Evolutionary conservation across 2,113 vertebrate genomes (phyloP).

Genomic region (Hiodon tergisus): DNA sequence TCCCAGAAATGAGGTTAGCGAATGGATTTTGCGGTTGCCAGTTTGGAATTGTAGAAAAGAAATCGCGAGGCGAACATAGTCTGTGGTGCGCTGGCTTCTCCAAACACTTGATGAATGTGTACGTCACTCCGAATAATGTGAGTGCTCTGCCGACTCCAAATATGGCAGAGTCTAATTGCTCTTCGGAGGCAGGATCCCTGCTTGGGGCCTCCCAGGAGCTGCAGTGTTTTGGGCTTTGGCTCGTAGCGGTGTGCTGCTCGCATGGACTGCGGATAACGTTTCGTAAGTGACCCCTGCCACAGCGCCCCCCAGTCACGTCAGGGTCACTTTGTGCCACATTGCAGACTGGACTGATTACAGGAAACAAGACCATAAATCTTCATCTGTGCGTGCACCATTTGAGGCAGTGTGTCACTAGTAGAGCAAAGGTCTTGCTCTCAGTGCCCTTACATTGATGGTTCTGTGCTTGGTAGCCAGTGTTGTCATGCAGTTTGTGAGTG

Average conservation of each 20-base stretch:
- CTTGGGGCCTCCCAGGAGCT: slow-evolving; percentile 40
- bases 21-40: slow-evolving; percentile 64
- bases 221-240: slow-evolving; percentile 50
- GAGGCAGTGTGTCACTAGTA: no score
- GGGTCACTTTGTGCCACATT: no score
- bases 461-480: no score
- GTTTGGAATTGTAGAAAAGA: slow-evolving; percentile 65
- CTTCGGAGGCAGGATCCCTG: slow-evolving; percentile 55
- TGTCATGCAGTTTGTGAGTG: not conserved
- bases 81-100: slow-evolving; percentile 58
- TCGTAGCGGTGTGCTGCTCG: slow-evolving; percentile 27
- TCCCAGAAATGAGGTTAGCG: slow-evolving; percentile 75
- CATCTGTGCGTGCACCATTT: no score
- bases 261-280: slow-evolving; percentile 19
- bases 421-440: no score
- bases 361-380: no score
- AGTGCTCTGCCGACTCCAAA: slow-evolving; percentile 56
- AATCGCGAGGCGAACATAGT: slow-evolving; percentile 62
- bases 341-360: no score
- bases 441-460: no score
- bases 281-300: slow-evolving; percentile 15
- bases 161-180: slow-evolving; percentile 66
- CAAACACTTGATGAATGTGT: slow-evolving; percentile 64
- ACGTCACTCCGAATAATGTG: slow-evolving; percentile 60
- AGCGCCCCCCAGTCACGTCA: no score